These are phyloP conservation scores for Acromyrmex charruanus DNA, from an alignment of 1,140 invertebrate genomes.

Conservation along the genomic window DNA sequence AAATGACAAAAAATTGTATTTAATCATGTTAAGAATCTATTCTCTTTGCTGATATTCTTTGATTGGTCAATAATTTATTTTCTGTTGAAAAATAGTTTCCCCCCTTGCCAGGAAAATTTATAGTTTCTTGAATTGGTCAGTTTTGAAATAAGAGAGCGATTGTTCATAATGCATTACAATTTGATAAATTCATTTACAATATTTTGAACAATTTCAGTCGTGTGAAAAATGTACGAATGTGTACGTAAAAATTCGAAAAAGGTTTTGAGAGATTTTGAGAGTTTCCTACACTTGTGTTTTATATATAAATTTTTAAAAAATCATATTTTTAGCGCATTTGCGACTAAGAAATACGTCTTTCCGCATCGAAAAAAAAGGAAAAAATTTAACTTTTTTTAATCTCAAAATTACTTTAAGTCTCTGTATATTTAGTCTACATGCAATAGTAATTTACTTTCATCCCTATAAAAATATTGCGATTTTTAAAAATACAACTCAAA, in stretches of 20 bases:
- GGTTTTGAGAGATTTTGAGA: not conserved
- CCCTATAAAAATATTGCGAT: too few relatives aligned
- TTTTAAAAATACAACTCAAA: too few relatives aligned
- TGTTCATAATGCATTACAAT: not conserved
- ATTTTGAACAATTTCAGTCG: not conserved
- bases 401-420: not conserved
- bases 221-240: not conserved
- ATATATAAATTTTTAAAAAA: not conserved
- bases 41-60: too few relatives aligned
- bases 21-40: too few relatives aligned
- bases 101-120: too few relatives aligned
- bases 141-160: not conserved
- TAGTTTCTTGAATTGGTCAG: too few relatives aligned
- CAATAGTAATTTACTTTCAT: not conserved
- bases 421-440: not conserved
- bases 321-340: not conserved
- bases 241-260: not conserved
- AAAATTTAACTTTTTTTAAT: not conserved
- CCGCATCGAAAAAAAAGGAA: not conserved
- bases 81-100: too few relatives aligned
- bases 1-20: too few relatives aligned
- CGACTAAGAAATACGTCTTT: not conserved
- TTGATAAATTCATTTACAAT: not conserved
- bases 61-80: too few relatives aligned
- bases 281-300: not conserved